Percentiles rank a stretch among this genome's conserved stretches.
Evolutionary conservation across 2,797 vertebrate species (phyloP).

Genomic region (Graptemys geographica): DNA sequence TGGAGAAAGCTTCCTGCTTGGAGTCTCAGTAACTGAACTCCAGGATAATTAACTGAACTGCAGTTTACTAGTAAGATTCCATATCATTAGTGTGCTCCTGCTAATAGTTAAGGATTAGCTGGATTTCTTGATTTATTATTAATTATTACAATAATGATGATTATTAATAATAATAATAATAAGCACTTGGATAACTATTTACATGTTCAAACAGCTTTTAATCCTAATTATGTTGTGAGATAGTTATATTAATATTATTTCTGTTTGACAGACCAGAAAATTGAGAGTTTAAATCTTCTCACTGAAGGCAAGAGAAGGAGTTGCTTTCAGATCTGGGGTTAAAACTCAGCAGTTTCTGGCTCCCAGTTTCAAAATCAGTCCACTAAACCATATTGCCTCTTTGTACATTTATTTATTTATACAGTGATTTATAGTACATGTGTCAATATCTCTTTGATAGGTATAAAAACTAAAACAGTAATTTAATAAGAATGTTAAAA

Average conservation of each 20-base stretch:
- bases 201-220: neutral
- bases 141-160: neutral
- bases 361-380: neutral
- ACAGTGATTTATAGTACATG: neutral
- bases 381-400: neutral
- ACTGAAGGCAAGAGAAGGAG: neutral
- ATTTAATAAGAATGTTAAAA: neutral
- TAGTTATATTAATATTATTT: neutral
- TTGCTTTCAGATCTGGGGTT: neutral
- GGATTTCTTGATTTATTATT: neutral
- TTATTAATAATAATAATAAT: neutral
- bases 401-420: too few relatives aligned
- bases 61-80: neutral
- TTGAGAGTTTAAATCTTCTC: neutral
- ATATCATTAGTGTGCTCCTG: neutral
- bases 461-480: neutral
- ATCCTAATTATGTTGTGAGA: neutral
- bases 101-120: neutral
- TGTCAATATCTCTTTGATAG: neutral
- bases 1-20: neutral
- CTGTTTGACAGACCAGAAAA: neutral
- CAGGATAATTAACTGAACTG: neutral
- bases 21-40: neutral
- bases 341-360: too few relatives aligned
- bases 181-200: neutral